Conservation (phyloP, 2,888 invertebrate species). For the Aelia acuminata region DNA sequence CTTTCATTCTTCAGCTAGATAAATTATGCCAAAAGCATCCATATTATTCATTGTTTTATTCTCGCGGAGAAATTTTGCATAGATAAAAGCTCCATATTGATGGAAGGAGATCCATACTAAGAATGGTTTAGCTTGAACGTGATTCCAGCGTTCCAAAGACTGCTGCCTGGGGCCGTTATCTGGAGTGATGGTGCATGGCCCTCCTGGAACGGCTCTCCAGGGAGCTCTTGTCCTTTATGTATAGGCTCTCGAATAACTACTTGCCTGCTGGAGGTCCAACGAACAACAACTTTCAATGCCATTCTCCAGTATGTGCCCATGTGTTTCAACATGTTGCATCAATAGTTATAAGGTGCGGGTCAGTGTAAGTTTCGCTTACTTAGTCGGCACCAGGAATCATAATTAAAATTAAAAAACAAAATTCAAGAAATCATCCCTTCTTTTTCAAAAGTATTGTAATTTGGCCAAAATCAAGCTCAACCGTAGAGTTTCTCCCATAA, state of each 20-base stretch:
- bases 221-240: constrained; percentile 39
- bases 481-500: too few species aligned
- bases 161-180: neutral
- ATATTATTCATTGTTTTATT: neutral
- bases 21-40: neutral
- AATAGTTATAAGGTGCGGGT: too few species aligned
- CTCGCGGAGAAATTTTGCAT: neutral
- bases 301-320: too few species aligned
- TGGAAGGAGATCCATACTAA: neutral
- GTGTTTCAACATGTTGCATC: too few species aligned
- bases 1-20: too few species aligned
- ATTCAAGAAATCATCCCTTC: too few species aligned
- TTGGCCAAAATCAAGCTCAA: too few species aligned
- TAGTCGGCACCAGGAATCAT: too few species aligned
- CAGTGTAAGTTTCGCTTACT: too few species aligned
- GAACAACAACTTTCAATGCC: neutral
- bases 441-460: too few species aligned
- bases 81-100: neutral
- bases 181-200: constrained; percentile 32
- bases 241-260: constrained; percentile 11
- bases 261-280: too few species aligned
- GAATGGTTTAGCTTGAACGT: neutral
- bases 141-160: constrained; percentile 13
- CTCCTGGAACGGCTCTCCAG: constrained; percentile 5
- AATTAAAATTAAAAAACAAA: too few species aligned